phyloP scores from a whole-genome alignment of 2,113 vertebrate genomes.

The Callopanchax toddi region DNA sequence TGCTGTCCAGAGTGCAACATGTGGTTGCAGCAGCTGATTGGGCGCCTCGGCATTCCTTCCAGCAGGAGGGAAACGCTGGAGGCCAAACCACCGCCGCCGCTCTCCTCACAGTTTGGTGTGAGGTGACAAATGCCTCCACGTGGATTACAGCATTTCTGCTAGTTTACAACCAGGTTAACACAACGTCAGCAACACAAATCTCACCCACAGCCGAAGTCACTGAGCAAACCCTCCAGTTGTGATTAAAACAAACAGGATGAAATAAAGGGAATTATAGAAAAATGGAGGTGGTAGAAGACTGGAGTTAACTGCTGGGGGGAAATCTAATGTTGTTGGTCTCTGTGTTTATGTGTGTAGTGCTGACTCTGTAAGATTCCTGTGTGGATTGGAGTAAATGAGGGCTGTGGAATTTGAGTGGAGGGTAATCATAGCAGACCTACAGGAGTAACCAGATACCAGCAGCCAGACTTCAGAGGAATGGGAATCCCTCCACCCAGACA shows the following conservation, averaged over 20 bases:
- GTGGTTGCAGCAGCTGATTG: conserved; percentile 47
- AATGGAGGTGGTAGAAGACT: not conserved
- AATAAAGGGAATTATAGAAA: not conserved
- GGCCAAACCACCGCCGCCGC: conserved; percentile 38
- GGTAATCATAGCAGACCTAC: conserved; percentile 72
- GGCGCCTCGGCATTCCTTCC: conserved; percentile 54
- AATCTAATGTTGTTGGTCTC: conserved; percentile 27
- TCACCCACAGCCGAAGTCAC: conserved; percentile 19
- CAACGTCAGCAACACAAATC: conserved; percentile 47
- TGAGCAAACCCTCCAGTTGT: conserved; percentile 5
- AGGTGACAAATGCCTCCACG: conserved; percentile 69
- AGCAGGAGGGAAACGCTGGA: conserved; percentile 43
- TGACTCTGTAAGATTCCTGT: conserved; percentile 69
- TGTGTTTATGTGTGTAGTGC: conserved; percentile 45
- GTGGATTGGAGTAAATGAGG: conserved; percentile 75
- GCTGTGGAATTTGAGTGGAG: conserved; percentile 71
- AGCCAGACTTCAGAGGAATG: conserved; percentile 70
- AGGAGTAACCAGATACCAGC: conserved; percentile 73
- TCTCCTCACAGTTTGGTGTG: conserved; percentile 67
- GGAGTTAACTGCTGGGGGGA: not conserved
- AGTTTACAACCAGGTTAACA: conserved; percentile 70
- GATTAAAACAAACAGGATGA: not conserved
- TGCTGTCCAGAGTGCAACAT: conserved; percentile 27
- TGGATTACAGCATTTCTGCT: conserved; percentile 70
- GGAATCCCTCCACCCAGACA: conserved; percentile 61